These are phyloP conservation scores for Apostichopus parvimensis DNA, from an alignment of 35 echinoderm and acorn worm genomes.

Conservation along the genomic window DNA sequence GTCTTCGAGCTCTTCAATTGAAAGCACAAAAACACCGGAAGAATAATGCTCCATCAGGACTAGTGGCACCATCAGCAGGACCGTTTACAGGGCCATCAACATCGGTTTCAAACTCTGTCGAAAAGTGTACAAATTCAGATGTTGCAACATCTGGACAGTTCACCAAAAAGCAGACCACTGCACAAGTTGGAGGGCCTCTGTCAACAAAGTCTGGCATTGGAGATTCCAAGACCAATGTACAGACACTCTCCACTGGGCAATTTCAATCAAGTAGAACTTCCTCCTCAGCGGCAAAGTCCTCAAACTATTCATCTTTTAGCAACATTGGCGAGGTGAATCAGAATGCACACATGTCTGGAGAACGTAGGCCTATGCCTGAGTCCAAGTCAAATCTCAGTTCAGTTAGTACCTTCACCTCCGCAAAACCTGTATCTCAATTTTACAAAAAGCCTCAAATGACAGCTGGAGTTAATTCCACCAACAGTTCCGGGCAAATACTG, in stretches of 20 bases:
- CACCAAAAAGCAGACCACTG: neutral
- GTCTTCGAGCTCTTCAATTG: conserved; percentile 19
- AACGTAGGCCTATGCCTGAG: neutral
- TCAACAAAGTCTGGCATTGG: neutral
- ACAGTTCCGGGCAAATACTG: neutral
- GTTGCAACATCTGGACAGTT: neutral
- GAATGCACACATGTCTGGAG: neutral
- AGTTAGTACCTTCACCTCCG: neutral
- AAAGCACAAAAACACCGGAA: conserved; percentile 20
- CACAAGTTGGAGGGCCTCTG: neutral
- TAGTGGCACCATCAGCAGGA: neutral
- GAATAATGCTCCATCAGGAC: neutral
- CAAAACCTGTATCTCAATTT: conserved; percentile 19
- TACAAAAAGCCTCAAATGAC: conserved; percentile 24
- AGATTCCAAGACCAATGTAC: neutral
- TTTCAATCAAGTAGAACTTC: neutral
- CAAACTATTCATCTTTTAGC: neutral
- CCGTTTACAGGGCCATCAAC: too few relatives aligned
- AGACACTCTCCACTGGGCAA: neutral
- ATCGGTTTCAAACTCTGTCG: too few relatives aligned
- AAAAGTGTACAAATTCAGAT: neutral
- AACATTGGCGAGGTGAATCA: neutral
- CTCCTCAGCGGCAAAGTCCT: neutral
- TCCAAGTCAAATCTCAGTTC: conserved; percentile 1
- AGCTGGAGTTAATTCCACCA: neutral